Evolutionary conservation across 2,113 vertebrate species (phyloP).

Genomic region (Athene noctua): DNA sequence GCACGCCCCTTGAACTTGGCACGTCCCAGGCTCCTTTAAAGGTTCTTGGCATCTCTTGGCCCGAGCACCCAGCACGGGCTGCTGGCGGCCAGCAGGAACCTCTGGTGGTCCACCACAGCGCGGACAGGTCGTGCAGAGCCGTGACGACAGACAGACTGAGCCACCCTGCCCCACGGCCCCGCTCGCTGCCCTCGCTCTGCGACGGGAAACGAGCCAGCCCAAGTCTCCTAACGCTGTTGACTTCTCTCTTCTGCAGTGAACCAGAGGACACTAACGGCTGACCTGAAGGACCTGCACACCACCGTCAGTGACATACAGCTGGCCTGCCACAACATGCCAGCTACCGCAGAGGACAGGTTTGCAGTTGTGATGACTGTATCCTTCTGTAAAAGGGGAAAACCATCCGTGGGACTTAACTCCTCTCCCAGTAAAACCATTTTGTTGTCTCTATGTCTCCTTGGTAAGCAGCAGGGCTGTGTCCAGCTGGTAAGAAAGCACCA

Average conservation of each 20-base stretch:
- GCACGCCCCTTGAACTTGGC: background rate
- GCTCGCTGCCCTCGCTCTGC: fast-evolving
- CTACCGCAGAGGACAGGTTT: slow-evolving; percentile 88
- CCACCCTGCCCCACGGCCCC: background rate
- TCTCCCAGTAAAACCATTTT: fast-evolving
- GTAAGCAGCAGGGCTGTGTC: background rate
- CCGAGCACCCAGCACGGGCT: background rate
- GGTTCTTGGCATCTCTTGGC: background rate
- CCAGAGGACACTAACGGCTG: slow-evolving; percentile 86
- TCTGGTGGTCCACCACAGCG: background rate
- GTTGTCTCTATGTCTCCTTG: background rate
- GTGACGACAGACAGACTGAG: background rate
- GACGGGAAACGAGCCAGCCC: fast-evolving
- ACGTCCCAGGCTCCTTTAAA: background rate
- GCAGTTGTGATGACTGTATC: slow-evolving; percentile 91
- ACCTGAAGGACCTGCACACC: slow-evolving; percentile 90
- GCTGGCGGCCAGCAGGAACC: background rate
- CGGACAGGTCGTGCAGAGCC: background rate
- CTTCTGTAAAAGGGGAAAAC: background rate
- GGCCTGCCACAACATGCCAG: slow-evolving; percentile 86
- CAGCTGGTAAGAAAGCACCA: background rate
- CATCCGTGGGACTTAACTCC: fast-evolving
- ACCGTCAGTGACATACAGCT: slow-evolving; percentile 90
- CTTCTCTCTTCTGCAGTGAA: slow-evolving; percentile 78
- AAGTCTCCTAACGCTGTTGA: background rate